Base-by-base conservation (phyloP, 64 coral and sea anemone genomes). In the Catalaphyllia jardinei region DNA sequence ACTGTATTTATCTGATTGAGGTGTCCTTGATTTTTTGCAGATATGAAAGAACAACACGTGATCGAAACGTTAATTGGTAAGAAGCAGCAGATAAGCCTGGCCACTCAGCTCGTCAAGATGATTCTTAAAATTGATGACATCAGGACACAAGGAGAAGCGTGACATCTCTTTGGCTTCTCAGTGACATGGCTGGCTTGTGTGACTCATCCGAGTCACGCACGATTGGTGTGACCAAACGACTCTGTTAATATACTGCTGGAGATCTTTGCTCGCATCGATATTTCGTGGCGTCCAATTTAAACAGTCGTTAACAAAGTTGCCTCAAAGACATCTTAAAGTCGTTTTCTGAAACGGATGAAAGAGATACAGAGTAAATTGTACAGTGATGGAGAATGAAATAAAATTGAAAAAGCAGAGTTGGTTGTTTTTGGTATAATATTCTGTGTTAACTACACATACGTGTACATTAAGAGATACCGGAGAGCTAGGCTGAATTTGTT, bases 81-180 rank as follows among this genome's bases (percentile, higher is more conserved):
- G 93, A 98, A 98, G 79, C 96, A 98, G 28, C 96, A 98, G 69
- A 95, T 98, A 13, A 98, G 93, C 72, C 33, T 98, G 10, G 96
- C 96, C 3, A 98, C 96, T 8, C 96, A 98, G 25, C 78, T 98
- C 22, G 96, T 98, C 16, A 98, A 98, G 92, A 98, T 98, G 96
- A 98, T 98, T 25, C 85, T 98, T 39, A 98, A 98, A 46, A 98
- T 98, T 62, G 96, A 98, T 67, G 96, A 98, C 73, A 95, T 98
- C 22, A 73, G 96, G 78, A 95, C 80, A 9, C 90, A 98, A 80
- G 90, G 71, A 50, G 89, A 74, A 16, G n/a, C 28, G 51, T 35
- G 20, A 15, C 67, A 39, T 49, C 12, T 15, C 24, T 22, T 60
- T 31, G 1, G 12, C 14, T 60, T 31, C 30, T 28, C 1, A 17